Conservation (phyloP, 2,113 vertebrate species). For the Paracanthobrama guichenoti region DNA sequence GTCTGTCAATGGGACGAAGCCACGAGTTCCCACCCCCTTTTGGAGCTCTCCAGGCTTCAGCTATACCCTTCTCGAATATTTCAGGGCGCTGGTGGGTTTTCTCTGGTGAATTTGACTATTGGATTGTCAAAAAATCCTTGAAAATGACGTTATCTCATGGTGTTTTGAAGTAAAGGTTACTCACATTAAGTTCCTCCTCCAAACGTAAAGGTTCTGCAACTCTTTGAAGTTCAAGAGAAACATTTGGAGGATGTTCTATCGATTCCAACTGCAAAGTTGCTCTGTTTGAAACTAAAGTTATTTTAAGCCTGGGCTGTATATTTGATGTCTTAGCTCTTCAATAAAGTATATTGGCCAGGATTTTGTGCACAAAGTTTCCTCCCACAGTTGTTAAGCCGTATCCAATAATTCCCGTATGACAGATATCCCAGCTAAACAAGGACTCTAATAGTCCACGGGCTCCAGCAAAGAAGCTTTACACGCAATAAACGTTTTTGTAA, state of each 20-base stretch:
- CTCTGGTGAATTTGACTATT: not conserved
- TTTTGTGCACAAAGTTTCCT: not conserved
- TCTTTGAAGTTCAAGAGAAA: conserved; percentile 22
- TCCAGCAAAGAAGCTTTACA: not conserved
- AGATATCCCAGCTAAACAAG: conserved; percentile 10
- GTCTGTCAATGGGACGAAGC: too few species aligned
- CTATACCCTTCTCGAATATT: not conserved
- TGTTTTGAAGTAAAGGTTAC: conserved; percentile 7
- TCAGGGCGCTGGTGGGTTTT: not conserved
- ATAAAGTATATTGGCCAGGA: not conserved
- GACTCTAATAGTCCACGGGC: not conserved
- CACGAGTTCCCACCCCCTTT: too few species aligned
- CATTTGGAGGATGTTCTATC: not conserved
- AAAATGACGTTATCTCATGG: not conserved
- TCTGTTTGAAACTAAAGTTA: not conserved
- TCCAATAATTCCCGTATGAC: not conserved
- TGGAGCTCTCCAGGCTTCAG: too few species aligned
- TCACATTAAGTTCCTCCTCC: not conserved
- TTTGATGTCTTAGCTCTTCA: not conserved
- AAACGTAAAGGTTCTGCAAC: not conserved
- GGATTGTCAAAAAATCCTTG: too few species aligned
- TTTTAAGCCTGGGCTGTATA: conserved; percentile 2
- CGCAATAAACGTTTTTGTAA: not conserved
- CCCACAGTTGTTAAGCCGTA: not conserved
- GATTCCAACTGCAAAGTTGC: not conserved